A percentile compares a stretch with the other conserved stretches of the same genome.
Conservation (phyloP, 1,140 invertebrate genomes). For the Drosophila azteca region DNA sequence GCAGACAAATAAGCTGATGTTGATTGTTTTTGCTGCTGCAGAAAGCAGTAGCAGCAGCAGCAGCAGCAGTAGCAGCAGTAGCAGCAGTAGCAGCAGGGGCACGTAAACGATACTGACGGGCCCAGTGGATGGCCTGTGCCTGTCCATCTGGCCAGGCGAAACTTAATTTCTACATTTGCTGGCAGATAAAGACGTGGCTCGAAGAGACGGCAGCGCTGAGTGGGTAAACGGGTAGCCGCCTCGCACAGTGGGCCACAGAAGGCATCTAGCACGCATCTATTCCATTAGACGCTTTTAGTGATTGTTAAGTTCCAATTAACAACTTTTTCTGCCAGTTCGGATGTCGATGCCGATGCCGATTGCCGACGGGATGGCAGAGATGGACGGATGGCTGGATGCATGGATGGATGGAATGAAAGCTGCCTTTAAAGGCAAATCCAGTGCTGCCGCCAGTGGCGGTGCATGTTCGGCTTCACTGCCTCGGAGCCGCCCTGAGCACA, state of each 20-base stretch:
- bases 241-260: constrained; percentile 46
- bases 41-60: too few relatives aligned
- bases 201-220: constrained; percentile 17
- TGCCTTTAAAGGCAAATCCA: constrained; percentile 39
- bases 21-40: constrained; percentile 53
- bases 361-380: constrained; percentile 19
- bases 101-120: constrained; percentile 78
- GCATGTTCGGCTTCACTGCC: constrained; percentile 10
- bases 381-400: too few relatives aligned
- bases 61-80: constrained; percentile 9
- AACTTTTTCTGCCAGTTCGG: constrained; percentile 71
- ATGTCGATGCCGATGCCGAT: constrained; percentile 25
- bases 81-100: constrained; percentile 23
- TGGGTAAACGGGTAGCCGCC: constrained; percentile 71
- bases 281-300: constrained; percentile 80
- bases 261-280: constrained; percentile 56
- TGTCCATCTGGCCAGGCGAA: constrained; percentile 57
- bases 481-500: constrained; percentile 22
- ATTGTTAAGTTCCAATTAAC: constrained; percentile 83
- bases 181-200: constrained; percentile 52
- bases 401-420: too few relatives aligned
- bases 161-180: constrained; percentile 82
- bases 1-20: constrained; percentile 77
- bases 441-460: constrained; percentile 7
- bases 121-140: constrained; percentile 15